Conservation (phyloP, 2,113 vertebrate species). For the Ciconia boyciana region DNA sequence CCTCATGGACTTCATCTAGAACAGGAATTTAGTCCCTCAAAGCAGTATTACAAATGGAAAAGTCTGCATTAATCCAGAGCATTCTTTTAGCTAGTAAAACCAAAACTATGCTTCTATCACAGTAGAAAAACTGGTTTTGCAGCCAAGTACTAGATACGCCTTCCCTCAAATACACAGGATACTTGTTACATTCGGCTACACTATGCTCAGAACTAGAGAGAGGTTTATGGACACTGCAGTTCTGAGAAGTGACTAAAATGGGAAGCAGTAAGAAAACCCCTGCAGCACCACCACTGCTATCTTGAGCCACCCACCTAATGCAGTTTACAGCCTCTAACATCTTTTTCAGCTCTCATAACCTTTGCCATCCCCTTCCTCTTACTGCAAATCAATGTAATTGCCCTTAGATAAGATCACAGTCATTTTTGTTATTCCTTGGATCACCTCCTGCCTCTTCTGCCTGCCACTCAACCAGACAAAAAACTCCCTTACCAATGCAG, state of each 20-base stretch:
- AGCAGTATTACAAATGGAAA: background rate
- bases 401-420: background rate
- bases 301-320: background rate
- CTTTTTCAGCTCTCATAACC: background rate
- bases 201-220: fast-evolving
- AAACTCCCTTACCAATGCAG: background rate
- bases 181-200: background rate
- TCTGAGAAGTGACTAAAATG: background rate
- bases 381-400: background rate
- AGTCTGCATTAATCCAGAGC: background rate
- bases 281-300: background rate
- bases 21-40: background rate
- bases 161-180: background rate
- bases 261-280: background rate
- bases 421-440: background rate
- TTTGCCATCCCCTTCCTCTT: background rate
- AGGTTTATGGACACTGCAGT: background rate
- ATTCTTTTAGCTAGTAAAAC: background rate
- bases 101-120: background rate
- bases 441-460: background rate
- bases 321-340: background rate
- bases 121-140: background rate
- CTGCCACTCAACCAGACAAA: background rate
- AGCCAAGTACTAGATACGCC: background rate
- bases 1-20: background rate